Conservation (phyloP, 2,797 vertebrate genomes). For the Chelon auratus region DNA sequence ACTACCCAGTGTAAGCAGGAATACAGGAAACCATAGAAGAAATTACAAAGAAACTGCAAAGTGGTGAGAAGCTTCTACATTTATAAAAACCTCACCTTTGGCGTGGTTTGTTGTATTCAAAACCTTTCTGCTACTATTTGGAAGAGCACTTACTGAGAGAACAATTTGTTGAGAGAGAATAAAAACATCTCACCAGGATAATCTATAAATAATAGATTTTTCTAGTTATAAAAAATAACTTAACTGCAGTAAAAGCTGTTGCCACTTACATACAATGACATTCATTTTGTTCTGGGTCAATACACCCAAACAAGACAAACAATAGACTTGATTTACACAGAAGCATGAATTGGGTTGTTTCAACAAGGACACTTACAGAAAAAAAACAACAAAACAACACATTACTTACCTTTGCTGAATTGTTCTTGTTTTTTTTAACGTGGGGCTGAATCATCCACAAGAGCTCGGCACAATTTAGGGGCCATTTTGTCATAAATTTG, state of each 20-base stretch:
- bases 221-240: not conserved
- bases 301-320: conserved; percentile 26
- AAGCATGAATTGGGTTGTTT: conserved; percentile 5
- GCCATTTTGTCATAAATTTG: not conserved
- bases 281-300: conserved; percentile 27
- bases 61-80: not conserved
- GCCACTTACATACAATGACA: conserved; percentile 21
- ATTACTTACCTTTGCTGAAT: conserved; percentile 10
- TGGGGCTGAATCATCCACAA: not conserved
- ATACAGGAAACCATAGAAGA: not conserved
- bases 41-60: not conserved
- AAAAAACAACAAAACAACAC: conserved; percentile 4
- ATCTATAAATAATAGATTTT: conserved; percentile 34
- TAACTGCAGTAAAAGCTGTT: conserved; percentile 3
- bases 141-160: conserved; percentile 9
- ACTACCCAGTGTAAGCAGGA: not conserved
- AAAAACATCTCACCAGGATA: not conserved
- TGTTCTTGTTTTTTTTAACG: conserved; percentile 3
- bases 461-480: not conserved
- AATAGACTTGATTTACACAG: conserved; percentile 32
- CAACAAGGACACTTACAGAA: not conserved
- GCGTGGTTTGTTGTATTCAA: not conserved
- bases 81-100: not conserved
- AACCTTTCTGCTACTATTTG: not conserved
- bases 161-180: not conserved